These are phyloP conservation scores for Huso huso DNA, from an alignment of 2,797 vertebrate genomes.

Conservation along the genomic window DNA sequence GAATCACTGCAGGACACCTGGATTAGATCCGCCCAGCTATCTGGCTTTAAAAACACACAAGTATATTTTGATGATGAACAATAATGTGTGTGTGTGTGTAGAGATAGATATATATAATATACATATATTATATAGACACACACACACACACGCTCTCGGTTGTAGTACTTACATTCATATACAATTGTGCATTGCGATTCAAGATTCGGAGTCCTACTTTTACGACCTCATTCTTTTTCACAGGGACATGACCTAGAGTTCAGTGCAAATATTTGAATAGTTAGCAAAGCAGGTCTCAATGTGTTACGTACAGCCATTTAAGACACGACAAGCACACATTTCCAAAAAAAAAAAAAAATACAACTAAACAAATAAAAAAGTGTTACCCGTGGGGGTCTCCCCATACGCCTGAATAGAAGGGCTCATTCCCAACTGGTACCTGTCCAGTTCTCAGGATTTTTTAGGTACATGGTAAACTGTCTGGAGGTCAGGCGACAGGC, in stretches of 20 bases:
- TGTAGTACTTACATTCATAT: neutral
- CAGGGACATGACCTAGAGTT: neutral
- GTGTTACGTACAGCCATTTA: neutral
- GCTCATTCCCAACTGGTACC: neutral
- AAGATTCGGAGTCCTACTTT: neutral
- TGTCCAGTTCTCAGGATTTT: neutral
- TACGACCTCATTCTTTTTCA: neutral
- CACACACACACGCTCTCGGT: too few relatives aligned
- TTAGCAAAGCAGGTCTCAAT: too few relatives aligned
- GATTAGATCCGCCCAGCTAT: neutral
- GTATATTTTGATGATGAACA: neutral
- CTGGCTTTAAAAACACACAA: neutral
- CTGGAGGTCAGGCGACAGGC: neutral
- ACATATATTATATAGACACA: too few relatives aligned
- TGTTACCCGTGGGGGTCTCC: neutral
- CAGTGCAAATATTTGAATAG: too few relatives aligned
- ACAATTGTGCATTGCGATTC: neutral
- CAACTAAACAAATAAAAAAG: neutral
- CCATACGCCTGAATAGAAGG: neutral
- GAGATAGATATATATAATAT: too few relatives aligned
- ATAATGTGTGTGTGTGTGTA: too few relatives aligned
- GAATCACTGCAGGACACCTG: neutral
- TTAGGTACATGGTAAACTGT: neutral
- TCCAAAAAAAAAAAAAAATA: neutral
- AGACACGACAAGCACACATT: neutral